Evolutionary conservation across 2,113 vertebrate genomes (phyloP).

Genomic region (Odocoileus virginianus): DNA sequence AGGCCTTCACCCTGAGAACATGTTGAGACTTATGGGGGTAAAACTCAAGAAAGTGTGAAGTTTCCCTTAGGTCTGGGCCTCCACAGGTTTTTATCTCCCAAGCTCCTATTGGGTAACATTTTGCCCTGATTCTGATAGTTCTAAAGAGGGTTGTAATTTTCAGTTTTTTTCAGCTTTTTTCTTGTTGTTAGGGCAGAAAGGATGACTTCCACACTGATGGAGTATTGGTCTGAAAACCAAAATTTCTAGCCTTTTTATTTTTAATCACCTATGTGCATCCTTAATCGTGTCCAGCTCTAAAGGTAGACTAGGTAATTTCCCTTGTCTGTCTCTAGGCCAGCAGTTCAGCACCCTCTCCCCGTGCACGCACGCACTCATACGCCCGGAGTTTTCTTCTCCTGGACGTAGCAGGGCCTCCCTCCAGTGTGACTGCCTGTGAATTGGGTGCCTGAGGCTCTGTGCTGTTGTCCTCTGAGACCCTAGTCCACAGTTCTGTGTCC

Average conservation of each 20-base stretch:
- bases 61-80: background rate
- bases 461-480: background rate
- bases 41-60: background rate
- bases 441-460: background rate
- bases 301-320: background rate
- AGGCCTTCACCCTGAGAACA: background rate
- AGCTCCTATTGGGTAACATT: background rate
- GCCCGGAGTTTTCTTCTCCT: background rate
- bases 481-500: background rate
- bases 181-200: background rate
- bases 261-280: background rate
- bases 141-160: background rate
- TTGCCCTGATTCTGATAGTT: background rate
- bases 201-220: background rate
- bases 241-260: background rate
- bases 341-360: background rate
- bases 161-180: background rate
- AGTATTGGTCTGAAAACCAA: background rate
- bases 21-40: background rate
- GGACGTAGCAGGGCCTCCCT: background rate
- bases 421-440: background rate
- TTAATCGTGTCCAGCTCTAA: background rate
- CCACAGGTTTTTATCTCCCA: background rate
- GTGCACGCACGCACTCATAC: accelerated
- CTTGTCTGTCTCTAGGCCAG: background rate